A percentile compares a stretch with the other conserved stretches of the same genome.
phyloP scores from a whole-genome alignment of 2,888 invertebrate species.

The Idaea biselata region DNA sequence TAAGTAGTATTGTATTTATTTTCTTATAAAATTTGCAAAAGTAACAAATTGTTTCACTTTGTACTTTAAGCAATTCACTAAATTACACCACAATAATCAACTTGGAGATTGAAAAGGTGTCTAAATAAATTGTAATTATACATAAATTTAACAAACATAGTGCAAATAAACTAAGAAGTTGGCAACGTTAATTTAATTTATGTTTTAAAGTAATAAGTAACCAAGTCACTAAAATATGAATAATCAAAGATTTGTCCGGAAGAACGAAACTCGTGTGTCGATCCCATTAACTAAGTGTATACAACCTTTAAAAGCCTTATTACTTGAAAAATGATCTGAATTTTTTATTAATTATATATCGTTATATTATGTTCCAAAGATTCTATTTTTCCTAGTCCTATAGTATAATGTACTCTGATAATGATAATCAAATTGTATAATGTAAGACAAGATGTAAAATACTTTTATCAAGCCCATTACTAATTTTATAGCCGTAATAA shows the following conservation, averaged over 20 bases:
- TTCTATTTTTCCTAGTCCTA: constrained; percentile 31
- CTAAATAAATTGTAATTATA: constrained; percentile 78
- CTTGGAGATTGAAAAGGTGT: constrained; percentile 67
- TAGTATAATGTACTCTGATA: constrained; percentile 35
- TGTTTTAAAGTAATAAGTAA: constrained; percentile 74
- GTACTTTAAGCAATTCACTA: constrained; percentile 86
- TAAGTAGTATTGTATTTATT: constrained; percentile 70
- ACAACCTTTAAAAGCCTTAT: constrained; percentile 60
- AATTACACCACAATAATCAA: constrained; percentile 74
- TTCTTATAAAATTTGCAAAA: constrained; percentile 86
- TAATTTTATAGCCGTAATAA: constrained; percentile 54
- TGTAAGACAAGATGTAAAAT: constrained; percentile 41
- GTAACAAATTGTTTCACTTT: constrained; percentile 84
- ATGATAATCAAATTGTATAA: constrained; percentile 40
- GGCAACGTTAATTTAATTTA: constrained; percentile 74
- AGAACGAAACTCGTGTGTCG: constrained; percentile 44
- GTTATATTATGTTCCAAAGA: background rate
- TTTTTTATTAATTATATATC: background rate
- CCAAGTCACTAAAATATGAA: constrained; percentile 75
- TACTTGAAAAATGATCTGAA: background rate
- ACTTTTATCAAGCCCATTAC: constrained; percentile 40
- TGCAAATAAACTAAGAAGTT: constrained; percentile 79
- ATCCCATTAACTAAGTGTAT: constrained; percentile 31
- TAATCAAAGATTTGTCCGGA: constrained; percentile 61
- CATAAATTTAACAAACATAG: constrained; percentile 75